Conservation (phyloP, 2,888 invertebrate genomes). For the Erebia palarica region DNA sequence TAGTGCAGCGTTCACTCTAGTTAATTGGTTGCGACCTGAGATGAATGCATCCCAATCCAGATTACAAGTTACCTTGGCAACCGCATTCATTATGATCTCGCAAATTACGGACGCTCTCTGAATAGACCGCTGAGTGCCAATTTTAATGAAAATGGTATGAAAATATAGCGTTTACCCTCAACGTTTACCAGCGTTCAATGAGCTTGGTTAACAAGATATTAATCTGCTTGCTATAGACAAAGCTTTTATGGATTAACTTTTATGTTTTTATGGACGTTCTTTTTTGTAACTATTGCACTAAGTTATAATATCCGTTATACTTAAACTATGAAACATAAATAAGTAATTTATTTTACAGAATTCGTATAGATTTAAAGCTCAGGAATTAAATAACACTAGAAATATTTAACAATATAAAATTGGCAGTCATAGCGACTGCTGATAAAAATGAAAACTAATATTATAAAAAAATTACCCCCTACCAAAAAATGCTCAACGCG, state of each 20-base stretch:
- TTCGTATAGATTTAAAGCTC: no score
- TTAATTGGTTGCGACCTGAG: constrained; percentile 36
- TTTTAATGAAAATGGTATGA: constrained; percentile 20
- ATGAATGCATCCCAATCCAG: constrained; percentile 30
- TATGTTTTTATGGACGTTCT: not conserved
- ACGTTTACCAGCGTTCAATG: constrained; percentile 1
- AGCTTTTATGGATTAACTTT: constrained; percentile 2
- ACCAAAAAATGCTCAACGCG: no score
- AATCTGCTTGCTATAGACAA: no score
- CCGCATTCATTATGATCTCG: constrained; percentile 22
- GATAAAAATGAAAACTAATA: no score
- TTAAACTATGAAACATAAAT: no score
- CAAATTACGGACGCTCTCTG: constrained; percentile 1
- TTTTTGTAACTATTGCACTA: no score
- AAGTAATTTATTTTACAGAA: no score
- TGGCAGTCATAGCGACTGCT: no score
- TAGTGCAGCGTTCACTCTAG: constrained; percentile 34
- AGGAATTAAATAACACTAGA: no score
- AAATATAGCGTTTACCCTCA: not conserved
- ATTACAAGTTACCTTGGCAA: constrained; percentile 25
- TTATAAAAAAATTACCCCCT: no score
- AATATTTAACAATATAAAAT: no score
- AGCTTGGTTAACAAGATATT: not conserved
- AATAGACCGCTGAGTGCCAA: constrained; percentile 15
- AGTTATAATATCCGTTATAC: no score